phyloP scores from a whole-genome alignment of 2,888 invertebrate species.

The Leucozona laternaria region DNA sequence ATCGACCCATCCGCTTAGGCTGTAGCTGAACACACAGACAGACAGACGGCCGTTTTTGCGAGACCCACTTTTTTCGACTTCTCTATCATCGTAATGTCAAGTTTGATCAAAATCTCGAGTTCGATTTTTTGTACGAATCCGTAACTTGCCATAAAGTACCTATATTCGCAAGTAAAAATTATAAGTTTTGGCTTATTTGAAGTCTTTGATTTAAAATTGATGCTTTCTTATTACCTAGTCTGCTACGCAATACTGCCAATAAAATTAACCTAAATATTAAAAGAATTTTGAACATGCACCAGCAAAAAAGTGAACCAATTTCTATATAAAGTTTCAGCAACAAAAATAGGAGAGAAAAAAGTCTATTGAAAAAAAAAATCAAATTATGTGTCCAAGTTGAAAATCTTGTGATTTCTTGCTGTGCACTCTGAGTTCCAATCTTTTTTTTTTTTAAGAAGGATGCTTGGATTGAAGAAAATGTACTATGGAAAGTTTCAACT shows the following conservation, averaged over 20 bases:
- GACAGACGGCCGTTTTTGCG: no score
- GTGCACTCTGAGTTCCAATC: constrained; percentile 10
- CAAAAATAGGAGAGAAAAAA: neutral
- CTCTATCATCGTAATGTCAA: no score
- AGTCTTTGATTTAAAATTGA: no score
- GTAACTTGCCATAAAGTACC: no score
- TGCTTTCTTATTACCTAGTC: no score
- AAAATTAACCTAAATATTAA: neutral
- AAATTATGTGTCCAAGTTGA: constrained; percentile 45
- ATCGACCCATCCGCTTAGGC: no score
- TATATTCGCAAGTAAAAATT: no score
- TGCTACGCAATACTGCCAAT: neutral
- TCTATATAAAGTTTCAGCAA: neutral
- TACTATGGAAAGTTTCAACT: constrained; percentile 47
- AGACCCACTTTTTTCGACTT: no score
- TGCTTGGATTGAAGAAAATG: constrained; percentile 41
- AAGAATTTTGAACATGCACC: neutral
- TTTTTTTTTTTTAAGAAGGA: neutral
- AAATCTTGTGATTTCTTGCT: constrained; percentile 37
- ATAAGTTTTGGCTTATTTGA: no score
- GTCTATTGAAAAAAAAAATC: constrained; percentile 15
- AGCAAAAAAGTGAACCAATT: neutral
- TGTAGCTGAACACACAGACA: no score
- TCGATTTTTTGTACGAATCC: no score
- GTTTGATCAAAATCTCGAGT: no score